A percentile compares a stretch with the other conserved stretches of the same genome.
Evolutionary conservation across 2,888 invertebrate species (phyloP).

Genomic region (Drosophila eohydei): DNA sequence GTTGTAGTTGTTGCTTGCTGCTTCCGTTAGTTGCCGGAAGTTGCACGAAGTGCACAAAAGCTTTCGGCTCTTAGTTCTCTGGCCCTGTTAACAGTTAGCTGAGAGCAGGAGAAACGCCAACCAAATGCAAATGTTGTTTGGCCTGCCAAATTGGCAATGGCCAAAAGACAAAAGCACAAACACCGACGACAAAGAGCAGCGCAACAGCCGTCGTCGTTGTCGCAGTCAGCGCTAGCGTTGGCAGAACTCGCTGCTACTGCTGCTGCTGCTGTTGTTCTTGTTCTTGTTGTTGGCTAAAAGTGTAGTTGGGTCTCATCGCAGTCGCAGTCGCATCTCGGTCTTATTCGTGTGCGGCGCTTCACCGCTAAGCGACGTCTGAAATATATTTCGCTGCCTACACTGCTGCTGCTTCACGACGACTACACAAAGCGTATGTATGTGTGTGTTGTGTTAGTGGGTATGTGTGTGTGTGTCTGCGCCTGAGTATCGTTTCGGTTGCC

Average conservation of each 20-base stretch:
- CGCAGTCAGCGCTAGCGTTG: conserved; percentile 6
- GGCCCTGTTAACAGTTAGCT: conserved; percentile 51
- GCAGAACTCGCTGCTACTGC: conserved; percentile 13
- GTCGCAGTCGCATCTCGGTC: conserved; percentile 52
- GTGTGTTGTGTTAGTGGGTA: conserved; percentile 7
- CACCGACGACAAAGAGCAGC: conserved; percentile 39
- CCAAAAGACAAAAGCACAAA: conserved; percentile 47
- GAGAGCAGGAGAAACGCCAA: conserved; percentile 26
- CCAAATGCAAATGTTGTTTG: conserved; percentile 54
- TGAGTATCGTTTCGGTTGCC: conserved; percentile 22
- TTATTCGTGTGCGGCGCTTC: conserved; percentile 81
- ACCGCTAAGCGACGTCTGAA: conserved; percentile 72
- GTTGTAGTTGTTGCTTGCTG: conserved; percentile 40
- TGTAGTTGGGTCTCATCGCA: conserved; percentile 40
- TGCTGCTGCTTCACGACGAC: conserved; percentile 48
- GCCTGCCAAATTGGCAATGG: conserved; percentile 60
- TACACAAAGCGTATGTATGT: conserved; percentile 30
- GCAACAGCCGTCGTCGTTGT: conserved; percentile 42
- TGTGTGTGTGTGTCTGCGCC: conserved; percentile 12
- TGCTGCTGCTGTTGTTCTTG: conserved; percentile 14
- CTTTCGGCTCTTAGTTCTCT: conserved; percentile 53
- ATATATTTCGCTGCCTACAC: conserved; percentile 54
- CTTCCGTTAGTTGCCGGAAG: conserved; percentile 64
- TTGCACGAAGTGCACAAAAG: conserved; percentile 66
- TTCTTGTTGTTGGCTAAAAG: conserved; percentile 31